These are phyloP conservation scores for Gortyna flavago DNA, from an alignment of 2,888 invertebrate species.

Conservation along the genomic window DNA sequence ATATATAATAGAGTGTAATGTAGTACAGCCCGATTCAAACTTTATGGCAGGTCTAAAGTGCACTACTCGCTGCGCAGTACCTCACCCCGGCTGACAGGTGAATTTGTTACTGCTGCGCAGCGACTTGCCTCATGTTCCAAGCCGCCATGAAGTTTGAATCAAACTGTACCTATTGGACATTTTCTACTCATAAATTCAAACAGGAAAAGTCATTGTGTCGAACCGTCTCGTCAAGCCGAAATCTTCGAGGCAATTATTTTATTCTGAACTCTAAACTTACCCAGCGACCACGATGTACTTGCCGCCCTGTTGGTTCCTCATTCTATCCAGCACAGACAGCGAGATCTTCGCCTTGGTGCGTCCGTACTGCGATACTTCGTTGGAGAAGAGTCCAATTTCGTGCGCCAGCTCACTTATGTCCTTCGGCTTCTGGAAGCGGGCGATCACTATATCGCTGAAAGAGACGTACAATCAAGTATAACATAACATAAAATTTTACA, in stretches of 20 bases:
- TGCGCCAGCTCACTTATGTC: conserved; percentile 93
- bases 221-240: background rate
- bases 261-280: conserved; percentile 81
- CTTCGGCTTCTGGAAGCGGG: conserved; percentile 96
- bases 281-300: conserved; percentile 99
- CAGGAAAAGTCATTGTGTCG: background rate
- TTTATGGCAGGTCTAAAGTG: no score
- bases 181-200: background rate
- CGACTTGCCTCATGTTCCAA: background rate
- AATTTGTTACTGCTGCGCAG: background rate
- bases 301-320: conserved; percentile 92
- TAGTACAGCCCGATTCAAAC: no score
- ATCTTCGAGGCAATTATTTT: background rate
- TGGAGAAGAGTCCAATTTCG: conserved; percentile 95
- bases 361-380: conserved; percentile 97
- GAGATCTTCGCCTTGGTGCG: conserved; percentile 98
- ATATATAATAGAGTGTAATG: no score
- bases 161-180: background rate
- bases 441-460: conserved; percentile 96
- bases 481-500: background rate
- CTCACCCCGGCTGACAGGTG: background rate
- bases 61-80: background rate
- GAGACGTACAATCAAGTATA: background rate
- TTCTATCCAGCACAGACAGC: conserved; percentile 94
- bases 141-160: no score